Percentiles rank a stretch among this genome's conserved stretches.
Evolutionary conservation across 2,113 vertebrate genomes (phyloP).

Genomic region (Mirounga angustirostris): DNA sequence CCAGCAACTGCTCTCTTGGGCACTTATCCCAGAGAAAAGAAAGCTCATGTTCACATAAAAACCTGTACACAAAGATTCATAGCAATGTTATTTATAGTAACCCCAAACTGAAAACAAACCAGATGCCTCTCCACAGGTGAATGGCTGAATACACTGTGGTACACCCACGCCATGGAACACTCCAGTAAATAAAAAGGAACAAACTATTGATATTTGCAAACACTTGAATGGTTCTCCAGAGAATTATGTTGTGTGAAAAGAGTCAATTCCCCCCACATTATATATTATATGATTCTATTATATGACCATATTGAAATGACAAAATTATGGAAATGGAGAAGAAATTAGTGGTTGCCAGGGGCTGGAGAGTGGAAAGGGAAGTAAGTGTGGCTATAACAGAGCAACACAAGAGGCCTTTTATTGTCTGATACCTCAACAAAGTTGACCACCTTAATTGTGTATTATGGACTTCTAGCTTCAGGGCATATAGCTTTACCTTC

Average conservation of each 20-base stretch:
- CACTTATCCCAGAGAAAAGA: background rate
- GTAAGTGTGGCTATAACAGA: background rate
- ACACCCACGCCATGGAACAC: background rate
- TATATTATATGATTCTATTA: background rate
- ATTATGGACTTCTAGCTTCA: background rate
- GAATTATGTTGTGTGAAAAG: background rate
- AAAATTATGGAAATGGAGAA: background rate
- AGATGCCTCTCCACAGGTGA: background rate
- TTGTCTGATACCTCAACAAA: background rate
- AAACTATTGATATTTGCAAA: background rate
- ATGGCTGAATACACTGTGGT: background rate
- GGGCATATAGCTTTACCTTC: background rate
- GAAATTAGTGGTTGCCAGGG: background rate
- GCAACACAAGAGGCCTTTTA: background rate
- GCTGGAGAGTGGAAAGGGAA: background rate
- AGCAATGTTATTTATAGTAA: background rate
- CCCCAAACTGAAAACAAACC: background rate
- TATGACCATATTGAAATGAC: background rate
- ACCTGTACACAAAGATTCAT: background rate
- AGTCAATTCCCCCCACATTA: background rate
- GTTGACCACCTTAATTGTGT: background rate
- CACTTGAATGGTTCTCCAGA: background rate
- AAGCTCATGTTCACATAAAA: background rate
- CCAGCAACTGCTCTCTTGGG: background rate
- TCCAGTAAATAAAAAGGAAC: background rate